Base-by-base conservation (phyloP, 1,140 invertebrate species). In the Epicauta chinensis region DNA sequence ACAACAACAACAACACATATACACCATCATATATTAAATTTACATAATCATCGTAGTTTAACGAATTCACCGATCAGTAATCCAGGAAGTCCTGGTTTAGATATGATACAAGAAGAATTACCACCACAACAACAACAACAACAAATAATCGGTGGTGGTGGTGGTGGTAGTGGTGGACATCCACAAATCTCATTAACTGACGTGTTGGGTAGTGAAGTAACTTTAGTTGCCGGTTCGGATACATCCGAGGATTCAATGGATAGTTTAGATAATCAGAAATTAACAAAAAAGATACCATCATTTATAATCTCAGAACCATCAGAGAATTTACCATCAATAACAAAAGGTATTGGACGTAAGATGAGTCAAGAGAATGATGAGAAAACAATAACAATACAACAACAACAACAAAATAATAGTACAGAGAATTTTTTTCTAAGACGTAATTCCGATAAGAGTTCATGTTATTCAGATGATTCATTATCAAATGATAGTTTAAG, bases 161-260 rank as follows among this genome's bases (percentile, higher is more conserved):
- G 7, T 7, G 23, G 1, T 23, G 23, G 4, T 23, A 40, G 13
- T 10, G 31, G 55, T 39, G 51, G 67, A 11, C 77, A 83, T 63
- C 91, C 92, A 0, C 90, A 93, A 71, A 95, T 95, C 55, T 92
- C 88, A 59, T 79, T 94, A 3, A 94, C 91, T 0, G 92, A 95
- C 68, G 89, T 90, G 51, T 74, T 87, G 30, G 89, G 88, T 63
- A 87, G 84, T 14, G 87, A 89, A 69, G 81, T 89, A 1, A 87
- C 86, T 0, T 67, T 90, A 31, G 79, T 88, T 1, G 83, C 83
- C 2, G 80, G 82, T 3, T 83, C 82, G 0, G 68, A 70, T 50
- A 69, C 69, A 0, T 80, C 79, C 0, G 80, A 82, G 56, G 81
- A 81, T 50, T 83, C 78, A 49, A 77, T 81, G 53, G 81, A 82